Evolutionary conservation across 2,113 vertebrate genomes (phyloP), one percentile per base, ranked within the genome.

Genomic region (Megaceryle maxima): DNA sequence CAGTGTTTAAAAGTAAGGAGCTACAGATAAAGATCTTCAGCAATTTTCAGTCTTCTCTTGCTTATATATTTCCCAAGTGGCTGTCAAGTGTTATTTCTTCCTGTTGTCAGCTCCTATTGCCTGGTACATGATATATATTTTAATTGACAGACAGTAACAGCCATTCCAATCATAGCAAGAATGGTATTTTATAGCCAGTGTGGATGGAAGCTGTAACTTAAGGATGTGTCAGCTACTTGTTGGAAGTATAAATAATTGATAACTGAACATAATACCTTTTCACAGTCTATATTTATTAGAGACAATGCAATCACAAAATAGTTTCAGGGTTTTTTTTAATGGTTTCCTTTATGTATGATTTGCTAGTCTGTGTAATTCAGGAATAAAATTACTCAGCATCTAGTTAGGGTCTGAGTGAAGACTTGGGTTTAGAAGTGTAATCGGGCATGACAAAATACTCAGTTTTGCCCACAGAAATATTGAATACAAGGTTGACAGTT

Each of bases 121-220:
- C 70, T 83, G 64, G 57, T 51, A 88, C 66, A 90, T 96, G 73
- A 92, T 93, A 82, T 85, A 84, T 96, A 89, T 97, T 95, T 96
- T 95, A 95, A 96, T 93, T 95, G 96, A 90, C 92, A 96, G 77
- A 46, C 60, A 87, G 89, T 92, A 90, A 91, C 81, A 90, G 60
- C 66, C 83, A 92, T 96, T 92, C 80, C 93, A 93, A 28, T 94
- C 88, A 86, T 60, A 89, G 57, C 37, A 56, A 87, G 93, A 92
- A 95, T 5, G 3, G 6, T 83, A 55, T 92, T 96, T 95, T 95
- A 89, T 83, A 90, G 74, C 59, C 90, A 55, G 62, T 56, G 31
- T 59, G 37, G 91, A 90, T 88, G 59, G 91, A 88, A 95, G 50
- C 73, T 2, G 1, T 93, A 93, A 96, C 77, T 85, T 77, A 51